A percentile compares a stretch with the other conserved stretches of the same genome.
Conservation (phyloP, 2,888 invertebrate species). For the Eugnorisma glareosa region DNA sequence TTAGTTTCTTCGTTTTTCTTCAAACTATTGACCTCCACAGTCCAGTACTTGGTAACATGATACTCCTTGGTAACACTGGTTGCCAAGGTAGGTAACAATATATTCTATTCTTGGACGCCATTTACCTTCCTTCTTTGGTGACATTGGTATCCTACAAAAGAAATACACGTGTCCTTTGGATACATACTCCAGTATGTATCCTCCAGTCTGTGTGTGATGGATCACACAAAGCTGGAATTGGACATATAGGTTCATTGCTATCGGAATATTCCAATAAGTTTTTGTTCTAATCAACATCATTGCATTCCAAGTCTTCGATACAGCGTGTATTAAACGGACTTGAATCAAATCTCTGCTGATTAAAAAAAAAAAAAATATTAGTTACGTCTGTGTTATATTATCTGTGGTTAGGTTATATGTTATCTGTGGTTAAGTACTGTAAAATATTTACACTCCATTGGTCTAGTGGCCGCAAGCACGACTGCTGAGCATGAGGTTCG, state of each 20-base stretch:
- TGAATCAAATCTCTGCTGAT: background rate
- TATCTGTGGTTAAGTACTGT: background rate
- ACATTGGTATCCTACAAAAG: background rate
- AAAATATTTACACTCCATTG: background rate
- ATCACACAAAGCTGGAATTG: background rate
- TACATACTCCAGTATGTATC: no score
- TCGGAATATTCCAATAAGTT: background rate
- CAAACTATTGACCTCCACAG: background rate
- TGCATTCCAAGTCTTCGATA: background rate
- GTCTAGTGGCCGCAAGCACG: background rate
- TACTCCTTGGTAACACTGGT: background rate
- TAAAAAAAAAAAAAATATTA: no score
- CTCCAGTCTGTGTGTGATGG: no score
- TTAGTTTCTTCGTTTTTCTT: background rate
- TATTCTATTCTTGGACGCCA: background rate
- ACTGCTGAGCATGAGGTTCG: background rate
- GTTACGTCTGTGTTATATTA: no score
- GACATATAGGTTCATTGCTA: conserved; percentile 10
- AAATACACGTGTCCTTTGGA: background rate
- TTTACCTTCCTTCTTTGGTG: background rate
- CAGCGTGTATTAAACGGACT: background rate
- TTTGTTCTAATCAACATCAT: conserved; percentile 22
- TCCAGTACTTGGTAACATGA: background rate
- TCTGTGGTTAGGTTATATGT: background rate
- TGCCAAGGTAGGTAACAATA: background rate